Conservation (phyloP, 2,797 vertebrate species). For the Malacoctenus gilli region DNA sequence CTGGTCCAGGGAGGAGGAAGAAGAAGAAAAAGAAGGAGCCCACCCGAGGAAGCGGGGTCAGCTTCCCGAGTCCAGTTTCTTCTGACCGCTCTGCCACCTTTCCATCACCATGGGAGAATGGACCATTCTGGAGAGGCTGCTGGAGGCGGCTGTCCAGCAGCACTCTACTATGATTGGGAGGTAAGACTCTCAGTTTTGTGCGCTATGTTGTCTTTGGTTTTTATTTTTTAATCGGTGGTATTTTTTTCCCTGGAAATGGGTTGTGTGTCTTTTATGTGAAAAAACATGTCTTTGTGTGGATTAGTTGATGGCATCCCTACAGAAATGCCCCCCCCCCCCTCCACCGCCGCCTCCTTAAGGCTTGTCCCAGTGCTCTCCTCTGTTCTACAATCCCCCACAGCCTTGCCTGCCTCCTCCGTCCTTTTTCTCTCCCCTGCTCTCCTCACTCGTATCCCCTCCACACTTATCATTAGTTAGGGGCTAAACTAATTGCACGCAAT, state of each 20-base stretch:
- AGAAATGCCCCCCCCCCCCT: slow-evolving; percentile 14
- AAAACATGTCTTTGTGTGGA: slow-evolving; percentile 18
- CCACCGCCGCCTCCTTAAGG: slow-evolving; percentile 23
- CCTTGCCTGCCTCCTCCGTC: slow-evolving; percentile 36
- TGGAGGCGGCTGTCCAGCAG: slow-evolving; percentile 92
- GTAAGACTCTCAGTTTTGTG: no score
- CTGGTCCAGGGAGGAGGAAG: slow-evolving; percentile 42
- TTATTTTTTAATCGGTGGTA: neutral
- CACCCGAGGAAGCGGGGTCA: slow-evolving; percentile 16
- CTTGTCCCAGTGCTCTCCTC: slow-evolving; percentile 65
- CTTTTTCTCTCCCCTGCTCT: slow-evolving; percentile 40
- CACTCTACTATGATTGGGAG: slow-evolving; percentile 91
- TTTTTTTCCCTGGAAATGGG: no score
- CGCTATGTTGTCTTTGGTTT: no score
- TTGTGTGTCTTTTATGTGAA: slow-evolving; percentile 22
- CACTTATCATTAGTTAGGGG: slow-evolving; percentile 62
- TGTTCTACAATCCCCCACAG: slow-evolving; percentile 57
- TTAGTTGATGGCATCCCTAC: slow-evolving; percentile 34
- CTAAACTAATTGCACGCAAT: slow-evolving; percentile 68
- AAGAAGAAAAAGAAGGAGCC: slow-evolving; percentile 32
- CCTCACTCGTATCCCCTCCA: slow-evolving; percentile 48
- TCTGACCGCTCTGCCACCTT: slow-evolving; percentile 44
- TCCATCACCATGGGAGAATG: slow-evolving; percentile 86
- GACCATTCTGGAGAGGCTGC: slow-evolving; percentile 90
- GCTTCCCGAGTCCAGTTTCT: slow-evolving; percentile 45